Evolutionary conservation across 2,888 invertebrate species (phyloP).

Genomic region (Arctia plantaginis): DNA sequence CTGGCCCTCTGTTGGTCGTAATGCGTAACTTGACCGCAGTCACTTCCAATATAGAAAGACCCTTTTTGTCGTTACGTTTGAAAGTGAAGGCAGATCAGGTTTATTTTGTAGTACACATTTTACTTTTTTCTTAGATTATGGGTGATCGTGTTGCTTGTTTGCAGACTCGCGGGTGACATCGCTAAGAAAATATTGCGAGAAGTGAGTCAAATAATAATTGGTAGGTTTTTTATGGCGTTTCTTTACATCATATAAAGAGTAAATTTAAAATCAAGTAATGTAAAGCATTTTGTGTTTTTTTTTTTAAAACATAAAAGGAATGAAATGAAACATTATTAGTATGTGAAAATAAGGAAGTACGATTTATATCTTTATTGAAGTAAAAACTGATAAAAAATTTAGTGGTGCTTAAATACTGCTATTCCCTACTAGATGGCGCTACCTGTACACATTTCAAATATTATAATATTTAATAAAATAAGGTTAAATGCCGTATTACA

Average conservation of each 20-base stretch:
- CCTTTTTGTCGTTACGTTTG: conserved; percentile 18
- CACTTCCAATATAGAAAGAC: conserved; percentile 39
- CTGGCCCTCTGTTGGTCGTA: conserved; percentile 80
- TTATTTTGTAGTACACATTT: conserved; percentile 62
- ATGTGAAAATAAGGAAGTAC: too few relatives aligned
- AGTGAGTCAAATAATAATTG: conserved; percentile 11
- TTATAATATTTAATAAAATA: neutral
- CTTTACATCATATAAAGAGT: too few relatives aligned
- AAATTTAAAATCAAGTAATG: neutral
- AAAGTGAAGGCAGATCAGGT: conserved; percentile 39
- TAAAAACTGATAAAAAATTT: too few relatives aligned
- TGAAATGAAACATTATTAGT: too few relatives aligned
- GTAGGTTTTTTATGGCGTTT: neutral
- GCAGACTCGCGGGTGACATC: conserved; percentile 77
- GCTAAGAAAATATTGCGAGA: conserved; percentile 66
- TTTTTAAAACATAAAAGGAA: too few relatives aligned
- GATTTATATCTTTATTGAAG: too few relatives aligned
- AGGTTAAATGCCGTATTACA: neutral
- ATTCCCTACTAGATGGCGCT: conserved; percentile 53
- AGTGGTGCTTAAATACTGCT: conserved; percentile 24
- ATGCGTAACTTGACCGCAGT: conserved; percentile 75
- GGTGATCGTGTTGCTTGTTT: conserved; percentile 80
- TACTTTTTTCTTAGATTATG: conserved; percentile 72
- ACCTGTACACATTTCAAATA: neutral
- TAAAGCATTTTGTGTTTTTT: too few relatives aligned